phyloP scores from a whole-genome alignment of 2,888 invertebrate genomes.

The Laspeyria flexula region DNA sequence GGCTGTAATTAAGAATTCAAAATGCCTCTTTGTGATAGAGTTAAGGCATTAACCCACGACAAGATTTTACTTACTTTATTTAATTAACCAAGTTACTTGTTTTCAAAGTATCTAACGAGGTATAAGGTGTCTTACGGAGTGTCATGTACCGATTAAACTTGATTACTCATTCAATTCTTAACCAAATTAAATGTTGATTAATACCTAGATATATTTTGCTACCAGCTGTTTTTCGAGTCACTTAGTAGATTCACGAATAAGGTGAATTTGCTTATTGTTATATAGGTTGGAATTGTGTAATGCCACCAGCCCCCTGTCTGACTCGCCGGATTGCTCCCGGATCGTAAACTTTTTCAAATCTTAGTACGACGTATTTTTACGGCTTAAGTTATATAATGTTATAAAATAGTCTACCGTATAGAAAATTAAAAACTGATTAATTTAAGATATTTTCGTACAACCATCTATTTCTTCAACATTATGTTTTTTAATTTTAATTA shows the following conservation, averaged over 20 bases:
- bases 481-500: no score
- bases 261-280: no score
- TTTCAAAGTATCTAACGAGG: constrained; percentile 49
- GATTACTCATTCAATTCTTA: constrained; percentile 21
- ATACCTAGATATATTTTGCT: neutral
- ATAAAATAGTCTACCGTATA: no score
- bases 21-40: constrained; percentile 73
- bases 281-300: no score
- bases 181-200: constrained; percentile 10
- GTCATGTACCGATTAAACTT: constrained; percentile 23
- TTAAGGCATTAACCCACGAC: constrained; percentile 64
- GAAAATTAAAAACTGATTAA: no score
- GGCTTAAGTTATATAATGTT: no score
- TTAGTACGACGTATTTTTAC: no score
- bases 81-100: constrained; percentile 54
- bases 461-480: no score
- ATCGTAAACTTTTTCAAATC: no score
- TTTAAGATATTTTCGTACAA: no score
- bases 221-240: neutral
- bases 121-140: constrained; percentile 24
- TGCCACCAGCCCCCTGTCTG: no score
- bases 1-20: constrained; percentile 81
- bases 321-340: no score
- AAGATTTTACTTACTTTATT: constrained; percentile 63
- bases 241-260: neutral